Evolutionary conservation across 2,888 invertebrate genomes (phyloP).

Genomic region (Neoaliturus tenellus): DNA sequence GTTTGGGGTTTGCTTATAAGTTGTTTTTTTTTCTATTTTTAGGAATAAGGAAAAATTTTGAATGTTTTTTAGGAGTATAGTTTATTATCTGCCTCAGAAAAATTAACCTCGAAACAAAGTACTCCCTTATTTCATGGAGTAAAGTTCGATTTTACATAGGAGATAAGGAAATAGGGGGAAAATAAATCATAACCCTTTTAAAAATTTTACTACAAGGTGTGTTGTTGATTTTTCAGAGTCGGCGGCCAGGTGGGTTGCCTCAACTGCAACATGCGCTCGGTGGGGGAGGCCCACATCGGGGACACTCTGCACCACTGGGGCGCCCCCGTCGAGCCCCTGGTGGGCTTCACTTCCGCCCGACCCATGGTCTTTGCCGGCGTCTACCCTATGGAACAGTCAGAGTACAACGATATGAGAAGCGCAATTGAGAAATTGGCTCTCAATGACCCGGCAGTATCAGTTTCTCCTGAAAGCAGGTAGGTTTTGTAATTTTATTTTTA

Average conservation of each 20-base stretch:
- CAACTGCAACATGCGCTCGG: slow-evolving; percentile 86
- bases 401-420: slow-evolving; percentile 81
- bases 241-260: slow-evolving; percentile 97
- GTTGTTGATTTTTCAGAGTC: slow-evolving; percentile 72
- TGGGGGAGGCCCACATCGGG: slow-evolving; percentile 84
- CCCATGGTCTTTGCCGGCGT: slow-evolving; percentile 93
- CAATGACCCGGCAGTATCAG: slow-evolving; percentile 95
- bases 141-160: too few species aligned
- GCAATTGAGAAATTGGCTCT: slow-evolving; percentile 94
- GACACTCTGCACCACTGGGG: slow-evolving; percentile 82
- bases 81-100: too few species aligned
- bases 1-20: too few species aligned
- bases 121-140: too few species aligned
- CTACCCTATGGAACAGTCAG: slow-evolving; percentile 91
- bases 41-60: too few species aligned
- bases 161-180: too few species aligned
- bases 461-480: slow-evolving; percentile 88
- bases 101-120: too few species aligned
- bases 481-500: background rate
- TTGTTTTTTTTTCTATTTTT: too few species aligned
- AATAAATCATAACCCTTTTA: too few species aligned
- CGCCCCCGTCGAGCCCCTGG: slow-evolving; percentile 76
- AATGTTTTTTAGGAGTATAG: too few species aligned
- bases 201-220: too few species aligned
- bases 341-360: slow-evolving; percentile 81